phyloP scores from a whole-genome alignment of 2,888 invertebrate species.

The Actias luna region DNA sequence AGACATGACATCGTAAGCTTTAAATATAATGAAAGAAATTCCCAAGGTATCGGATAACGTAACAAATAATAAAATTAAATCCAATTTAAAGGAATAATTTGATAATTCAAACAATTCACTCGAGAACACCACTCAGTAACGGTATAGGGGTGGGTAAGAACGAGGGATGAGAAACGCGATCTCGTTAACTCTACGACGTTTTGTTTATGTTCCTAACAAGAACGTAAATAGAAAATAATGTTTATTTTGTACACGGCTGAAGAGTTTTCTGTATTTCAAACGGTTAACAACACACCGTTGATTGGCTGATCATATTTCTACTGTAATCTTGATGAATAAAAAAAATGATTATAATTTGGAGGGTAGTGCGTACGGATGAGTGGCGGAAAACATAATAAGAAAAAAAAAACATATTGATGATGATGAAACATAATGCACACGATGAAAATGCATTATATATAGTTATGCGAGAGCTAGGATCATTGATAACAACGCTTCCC shows the following conservation, averaged over 20 bases:
- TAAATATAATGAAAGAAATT: neutral
- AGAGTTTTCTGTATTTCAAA: neutral
- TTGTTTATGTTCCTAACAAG: conserved; percentile 10
- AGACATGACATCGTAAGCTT: neutral
- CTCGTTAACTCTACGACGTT: conserved; percentile 9
- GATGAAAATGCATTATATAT: too few species aligned
- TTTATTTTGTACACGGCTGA: neutral
- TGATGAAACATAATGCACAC: too few species aligned
- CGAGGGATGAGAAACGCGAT: conserved; percentile 2
- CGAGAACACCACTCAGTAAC: conserved; percentile 4
- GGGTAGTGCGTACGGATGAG: too few species aligned
- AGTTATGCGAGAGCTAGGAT: too few species aligned
- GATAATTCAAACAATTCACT: conserved; percentile 6
- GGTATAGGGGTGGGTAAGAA: neutral
- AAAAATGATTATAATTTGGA: neutral
- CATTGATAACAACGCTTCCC: too few species aligned
- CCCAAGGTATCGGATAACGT: neutral
- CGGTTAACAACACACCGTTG: neutral
- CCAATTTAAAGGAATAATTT: neutral
- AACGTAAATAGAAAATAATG: neutral
- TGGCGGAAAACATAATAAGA: too few species aligned
- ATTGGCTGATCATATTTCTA: neutral
- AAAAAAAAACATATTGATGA: too few species aligned
- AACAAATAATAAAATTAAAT: neutral
- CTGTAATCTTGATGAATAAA: neutral